phyloP scores from a whole-genome alignment of 2,113 vertebrate species.

The Aldabrachelys gigantea region DNA sequence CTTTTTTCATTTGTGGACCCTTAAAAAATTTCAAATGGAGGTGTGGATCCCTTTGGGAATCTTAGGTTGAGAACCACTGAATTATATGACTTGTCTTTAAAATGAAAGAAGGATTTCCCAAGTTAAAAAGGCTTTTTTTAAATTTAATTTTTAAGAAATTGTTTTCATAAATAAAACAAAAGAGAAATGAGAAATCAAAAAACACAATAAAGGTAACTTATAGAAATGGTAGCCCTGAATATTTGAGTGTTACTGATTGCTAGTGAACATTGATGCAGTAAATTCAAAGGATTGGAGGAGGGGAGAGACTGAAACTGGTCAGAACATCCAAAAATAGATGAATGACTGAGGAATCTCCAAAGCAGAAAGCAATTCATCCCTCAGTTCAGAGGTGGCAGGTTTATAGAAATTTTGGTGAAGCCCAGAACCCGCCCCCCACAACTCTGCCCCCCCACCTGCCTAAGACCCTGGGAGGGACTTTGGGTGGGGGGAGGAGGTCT shows the following conservation, averaged over 20 bases:
- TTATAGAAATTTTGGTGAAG: no score
- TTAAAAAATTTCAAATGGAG: no score
- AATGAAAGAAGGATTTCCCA: slow-evolving; percentile 8
- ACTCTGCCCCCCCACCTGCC: no score
- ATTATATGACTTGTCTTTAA: neutral
- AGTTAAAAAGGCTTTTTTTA: neutral
- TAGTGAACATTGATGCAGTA: neutral
- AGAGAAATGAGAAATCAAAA: neutral
- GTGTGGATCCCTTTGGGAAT: no score
- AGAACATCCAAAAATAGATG: neutral
- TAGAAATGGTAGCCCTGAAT: neutral
- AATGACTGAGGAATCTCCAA: neutral
- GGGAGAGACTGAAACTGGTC: neutral
- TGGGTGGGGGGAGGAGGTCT: no score
- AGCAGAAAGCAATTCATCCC: neutral
- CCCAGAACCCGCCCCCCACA: no score
- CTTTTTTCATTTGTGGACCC: no score
- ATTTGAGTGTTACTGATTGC: neutral
- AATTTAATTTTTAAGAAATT: neutral
- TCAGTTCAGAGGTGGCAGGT: neutral
- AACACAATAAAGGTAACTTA: neutral
- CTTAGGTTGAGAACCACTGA: no score
- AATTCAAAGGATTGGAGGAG: neutral
- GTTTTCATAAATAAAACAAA: neutral
- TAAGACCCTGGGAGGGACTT: no score